Base-by-base conservation (phyloP, 1,140 invertebrate species). In the Sycophila sp. region DNA sequence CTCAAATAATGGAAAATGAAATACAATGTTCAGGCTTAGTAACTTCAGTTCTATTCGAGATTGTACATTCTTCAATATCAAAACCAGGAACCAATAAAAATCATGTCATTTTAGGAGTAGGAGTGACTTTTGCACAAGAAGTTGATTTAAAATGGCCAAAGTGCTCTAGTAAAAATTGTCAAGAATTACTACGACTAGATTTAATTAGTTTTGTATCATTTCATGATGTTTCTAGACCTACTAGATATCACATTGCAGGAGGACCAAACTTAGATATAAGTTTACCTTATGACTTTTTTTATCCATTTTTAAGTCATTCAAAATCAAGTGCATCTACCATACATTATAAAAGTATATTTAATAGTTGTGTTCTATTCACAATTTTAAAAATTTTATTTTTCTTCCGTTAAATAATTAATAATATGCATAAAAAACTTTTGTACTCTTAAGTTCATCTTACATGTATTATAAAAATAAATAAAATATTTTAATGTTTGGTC, bases 241-340 rank as follows among this genome's bases (percentile, higher is more conserved):
- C 88, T 0, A 81, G 83, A 19, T 86, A 84, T 45, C 83, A 87
- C 55, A 89, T 89, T 75, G 89, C 88, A 22, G 86, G 88, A 65
- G 87, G 88, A 24, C 90, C 91, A 36, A 87, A 89, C 51, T 85
- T 91, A 64, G 87, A 90, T 67, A 85, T 91, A 38, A 88, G 87
- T 77, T 82, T 92, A 11, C 91, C 91, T 2, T 85, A 88, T 60
- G 91, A 92, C 78, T 93, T 92, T 78, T 92, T 92, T 78, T 92
- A 92, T 80, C 92, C 92, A 30, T 92, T 93, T 60, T 68, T 85
- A 32, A 82, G 75, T 72, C 34, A 64, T 58, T 71, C 69, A 53
- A 71, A 60, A 49, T 70, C n/a, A 53, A 66, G 6, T 34, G 67
- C 59, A 40, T 22, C 59, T 22, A 13, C 56, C 49, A 49, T 64